phyloP scores from a whole-genome alignment of 2,888 invertebrate genomes.

The Melikaiella ostensackeni region DNA sequence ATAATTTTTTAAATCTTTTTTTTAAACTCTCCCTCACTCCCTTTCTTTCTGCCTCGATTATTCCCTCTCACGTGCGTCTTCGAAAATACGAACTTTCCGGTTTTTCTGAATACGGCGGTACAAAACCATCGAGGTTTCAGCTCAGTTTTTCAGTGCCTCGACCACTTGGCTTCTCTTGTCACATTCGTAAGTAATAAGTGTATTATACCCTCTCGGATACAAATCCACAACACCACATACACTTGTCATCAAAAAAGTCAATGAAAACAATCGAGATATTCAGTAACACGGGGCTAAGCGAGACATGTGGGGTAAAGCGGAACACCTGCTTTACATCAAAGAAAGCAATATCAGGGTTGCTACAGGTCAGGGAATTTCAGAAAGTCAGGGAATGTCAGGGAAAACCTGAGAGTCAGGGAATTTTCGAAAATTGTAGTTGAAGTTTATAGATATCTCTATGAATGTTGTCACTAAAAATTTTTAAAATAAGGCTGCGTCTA shows the following conservation, averaged over 20 bases:
- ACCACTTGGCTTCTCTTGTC: slow-evolving; percentile 47
- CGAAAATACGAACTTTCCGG: slow-evolving; percentile 42
- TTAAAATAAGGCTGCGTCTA: too few species aligned
- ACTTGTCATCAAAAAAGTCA: neutral
- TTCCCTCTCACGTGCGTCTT: slow-evolving; percentile 28
- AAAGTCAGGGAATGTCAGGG: too few species aligned
- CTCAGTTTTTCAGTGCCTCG: slow-evolving; percentile 36
- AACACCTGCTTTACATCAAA: too few species aligned
- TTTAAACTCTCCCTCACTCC: neutral
- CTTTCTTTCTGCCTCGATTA: slow-evolving; percentile 18
- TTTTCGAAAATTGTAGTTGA: too few species aligned
- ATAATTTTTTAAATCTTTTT: neutral
- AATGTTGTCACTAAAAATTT: too few species aligned
- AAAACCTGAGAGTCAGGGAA: too few species aligned
- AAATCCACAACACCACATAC: neutral
- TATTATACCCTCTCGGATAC: neutral
- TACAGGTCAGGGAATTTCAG: too few species aligned
- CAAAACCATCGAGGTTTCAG: slow-evolving; percentile 2
- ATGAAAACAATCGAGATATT: neutral
- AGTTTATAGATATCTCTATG: too few species aligned
- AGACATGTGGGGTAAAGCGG: too few species aligned
- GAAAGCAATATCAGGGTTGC: too few species aligned
- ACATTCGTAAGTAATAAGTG: slow-evolving; percentile 37
- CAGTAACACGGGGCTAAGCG: too few species aligned
- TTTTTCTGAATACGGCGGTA: slow-evolving; percentile 45